A percentile compares a stretch with the other conserved stretches of the same genome.
These are phyloP conservation scores for Leptocoma aspasia DNA, from an alignment of 2,113 vertebrate genomes.

Conservation along the genomic window DNA sequence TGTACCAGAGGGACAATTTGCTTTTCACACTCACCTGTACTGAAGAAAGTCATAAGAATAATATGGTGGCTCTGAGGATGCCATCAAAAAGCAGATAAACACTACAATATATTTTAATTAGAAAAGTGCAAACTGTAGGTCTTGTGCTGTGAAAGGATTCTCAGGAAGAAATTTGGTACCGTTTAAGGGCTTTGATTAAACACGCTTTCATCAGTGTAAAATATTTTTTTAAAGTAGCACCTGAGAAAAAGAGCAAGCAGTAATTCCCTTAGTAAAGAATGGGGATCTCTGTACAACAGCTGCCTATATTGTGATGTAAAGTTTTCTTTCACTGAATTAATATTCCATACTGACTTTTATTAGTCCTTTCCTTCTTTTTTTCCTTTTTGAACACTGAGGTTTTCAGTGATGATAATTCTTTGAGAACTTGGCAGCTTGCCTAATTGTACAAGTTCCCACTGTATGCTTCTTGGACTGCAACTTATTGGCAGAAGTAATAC, in stretches of 20 bases:
- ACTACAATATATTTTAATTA: background rate
- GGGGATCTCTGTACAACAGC: background rate
- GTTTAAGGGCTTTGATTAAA: background rate
- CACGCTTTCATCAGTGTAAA: background rate
- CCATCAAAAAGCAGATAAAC: background rate
- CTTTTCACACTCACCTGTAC: background rate
- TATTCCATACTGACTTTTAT: background rate
- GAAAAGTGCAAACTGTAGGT: background rate
- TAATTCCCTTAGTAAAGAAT: background rate
- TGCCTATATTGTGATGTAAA: background rate
- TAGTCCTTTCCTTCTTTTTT: background rate
- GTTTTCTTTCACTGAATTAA: background rate
- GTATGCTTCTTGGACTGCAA: background rate
- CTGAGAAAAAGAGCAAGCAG: background rate
- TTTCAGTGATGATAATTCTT: background rate
- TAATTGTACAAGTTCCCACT: background rate
- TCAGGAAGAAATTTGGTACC: background rate
- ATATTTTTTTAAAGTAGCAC: background rate
- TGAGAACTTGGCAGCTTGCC: slow-evolving; percentile 30
- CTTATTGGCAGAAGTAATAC: background rate
- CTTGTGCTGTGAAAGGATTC: background rate
- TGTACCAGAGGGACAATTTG: background rate
- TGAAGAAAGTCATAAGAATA: background rate
- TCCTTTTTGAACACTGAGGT: background rate
- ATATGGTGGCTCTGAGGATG: background rate